phyloP scores from a whole-genome alignment of 2,113 vertebrate species.

The Phainopepla nitens region DNA sequence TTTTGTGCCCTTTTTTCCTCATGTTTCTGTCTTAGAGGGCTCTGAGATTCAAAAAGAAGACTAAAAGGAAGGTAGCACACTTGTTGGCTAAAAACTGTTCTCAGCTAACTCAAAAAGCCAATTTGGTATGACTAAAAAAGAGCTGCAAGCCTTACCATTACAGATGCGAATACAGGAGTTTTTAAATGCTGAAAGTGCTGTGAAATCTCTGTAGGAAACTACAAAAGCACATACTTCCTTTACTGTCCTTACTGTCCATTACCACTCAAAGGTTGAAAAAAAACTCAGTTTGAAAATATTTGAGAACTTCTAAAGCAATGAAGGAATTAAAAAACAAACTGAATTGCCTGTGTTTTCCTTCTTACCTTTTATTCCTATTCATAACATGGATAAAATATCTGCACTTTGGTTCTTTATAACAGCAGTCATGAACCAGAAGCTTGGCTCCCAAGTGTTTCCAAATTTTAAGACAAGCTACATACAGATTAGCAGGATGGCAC shows the following conservation, averaged over 20 bases:
- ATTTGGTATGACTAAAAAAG: not conserved
- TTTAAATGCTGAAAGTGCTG: not conserved
- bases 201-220: not conserved
- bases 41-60: not conserved
- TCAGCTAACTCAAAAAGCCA: not conserved
- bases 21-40: not conserved
- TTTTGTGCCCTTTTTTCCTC: not conserved
- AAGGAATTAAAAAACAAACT: not conserved
- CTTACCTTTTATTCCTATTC: not conserved
- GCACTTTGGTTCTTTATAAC: not conserved
- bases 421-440: not conserved
- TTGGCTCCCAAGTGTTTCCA: not conserved
- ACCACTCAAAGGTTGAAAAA: not conserved
- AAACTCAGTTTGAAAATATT: not conserved
- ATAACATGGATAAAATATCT: not conserved
- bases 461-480: not conserved
- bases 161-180: rapidly evolving
- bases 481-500: not conserved
- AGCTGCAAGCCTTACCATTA: not conserved
- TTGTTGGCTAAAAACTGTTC: not conserved
- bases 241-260: not conserved
- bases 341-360: not conserved
- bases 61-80: not conserved
- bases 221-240: not conserved
- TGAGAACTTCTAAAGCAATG: not conserved